Evolutionary conservation across 1,140 invertebrate genomes (phyloP).

Genomic region (Phthorimaea operculella): DNA sequence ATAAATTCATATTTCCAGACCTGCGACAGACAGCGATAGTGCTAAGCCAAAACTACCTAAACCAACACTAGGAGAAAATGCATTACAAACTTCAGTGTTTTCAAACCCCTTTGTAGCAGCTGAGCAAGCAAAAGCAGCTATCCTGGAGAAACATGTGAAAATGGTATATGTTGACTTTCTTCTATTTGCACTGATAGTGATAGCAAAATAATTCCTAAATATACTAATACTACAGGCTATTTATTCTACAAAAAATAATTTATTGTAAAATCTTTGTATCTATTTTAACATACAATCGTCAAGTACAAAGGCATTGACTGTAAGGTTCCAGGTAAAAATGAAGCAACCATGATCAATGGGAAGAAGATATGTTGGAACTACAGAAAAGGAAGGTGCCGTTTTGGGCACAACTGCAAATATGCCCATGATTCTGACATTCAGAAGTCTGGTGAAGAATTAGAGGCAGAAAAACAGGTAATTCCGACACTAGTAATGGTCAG

Average conservation of each 20-base stretch:
- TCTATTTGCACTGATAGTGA: too few relatives aligned
- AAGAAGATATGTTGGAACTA: constrained; percentile 95
- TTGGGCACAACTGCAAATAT: constrained; percentile 92
- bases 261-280: constrained; percentile 25
- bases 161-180: constrained; percentile 77
- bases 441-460: constrained; percentile 68
- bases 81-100: constrained; percentile 75
- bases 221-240: too few relatives aligned
- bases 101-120: constrained; percentile 90
- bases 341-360: constrained; percentile 82
- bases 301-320: constrained; percentile 69
- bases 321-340: constrained; percentile 74
- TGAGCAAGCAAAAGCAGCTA: constrained; percentile 87
- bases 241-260: too few relatives aligned
- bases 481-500: too few relatives aligned
- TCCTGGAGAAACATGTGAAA: constrained; percentile 93
- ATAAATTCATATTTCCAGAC: constrained; percentile 17
- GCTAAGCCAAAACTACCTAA: constrained; percentile 58
- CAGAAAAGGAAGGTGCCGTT: constrained; percentile 88
- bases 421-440: constrained; percentile 90
- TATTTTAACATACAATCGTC: constrained; percentile 61
- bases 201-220: too few relatives aligned
- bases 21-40: constrained; percentile 21
- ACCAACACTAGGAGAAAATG: constrained; percentile 49
- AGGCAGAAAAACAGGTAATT: constrained; percentile 67